Evolutionary conservation across 2,888 invertebrate genomes (phyloP), one percentile per base, ranked within the genome.

Genomic region (Orthonychiurus folsomi): DNA sequence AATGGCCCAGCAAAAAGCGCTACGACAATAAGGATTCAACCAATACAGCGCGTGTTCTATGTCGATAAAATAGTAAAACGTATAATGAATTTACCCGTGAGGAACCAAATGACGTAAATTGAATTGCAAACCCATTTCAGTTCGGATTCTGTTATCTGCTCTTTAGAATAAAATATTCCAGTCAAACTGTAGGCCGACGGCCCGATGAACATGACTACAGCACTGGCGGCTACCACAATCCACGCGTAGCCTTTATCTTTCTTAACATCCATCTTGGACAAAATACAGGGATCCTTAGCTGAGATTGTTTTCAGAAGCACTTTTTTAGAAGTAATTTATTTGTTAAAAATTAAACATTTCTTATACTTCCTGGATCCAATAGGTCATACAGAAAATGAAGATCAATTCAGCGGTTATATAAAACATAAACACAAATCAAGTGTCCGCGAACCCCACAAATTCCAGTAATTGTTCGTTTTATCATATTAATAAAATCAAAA

Each of bases 221-320:
- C 59, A 28, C 69, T 65, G 18, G 70, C 69, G 12, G 67, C 69
- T 2, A 65, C 62, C 25, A 70, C 66, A n/a, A 70, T 61, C 70
- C 70, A 70, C 23, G 67, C 67, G 57, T 68, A 70, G 23, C 68
- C 68, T 56, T 63, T 62, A 52, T 70, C 70, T 50, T 63, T 64
- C 26, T 69, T 65, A 59, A 64, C 61, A 27, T 54, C 20, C 59
- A 54, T 59, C 50, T 37, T 37, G 5, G n/a, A n/a, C n/a, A n/a
- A n/a, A n/a, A n/a, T n/a, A 47, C 48, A 47, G 37, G 24, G 48
- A 59, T 12, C 21, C 25, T 2, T 9, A 27, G 20, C 20, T 3
- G 50, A 3, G 23, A n/a, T n/a, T n/a, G n/a, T n/a, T n/a, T n/a
- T n/a, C n/a, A n/a, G n/a, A n/a, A n/a, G n/a, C n/a, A n/a, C n/a